A percentile compares a stretch with the other conserved stretches of the same genome.
These are phyloP conservation scores for Kryptopterus vitreolus DNA, from an alignment of 2,797 vertebrate species.

Conservation along the genomic window DNA sequence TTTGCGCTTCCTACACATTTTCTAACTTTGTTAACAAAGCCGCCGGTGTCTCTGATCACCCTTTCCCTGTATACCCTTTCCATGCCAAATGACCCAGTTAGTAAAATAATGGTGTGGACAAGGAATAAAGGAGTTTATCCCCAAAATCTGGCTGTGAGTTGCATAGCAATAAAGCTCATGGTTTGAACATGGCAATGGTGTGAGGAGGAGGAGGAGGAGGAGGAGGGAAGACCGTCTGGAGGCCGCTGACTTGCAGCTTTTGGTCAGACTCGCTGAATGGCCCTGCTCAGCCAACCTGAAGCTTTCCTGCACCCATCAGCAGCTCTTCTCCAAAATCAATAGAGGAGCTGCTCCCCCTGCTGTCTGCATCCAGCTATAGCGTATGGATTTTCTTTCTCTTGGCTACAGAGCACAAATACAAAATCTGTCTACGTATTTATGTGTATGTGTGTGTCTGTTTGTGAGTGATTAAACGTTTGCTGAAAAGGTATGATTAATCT, in stretches of 20 bases:
- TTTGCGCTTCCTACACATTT: background rate
- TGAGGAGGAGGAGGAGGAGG: too few relatives aligned
- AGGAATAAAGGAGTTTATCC: slow-evolving; percentile 37
- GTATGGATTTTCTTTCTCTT: slow-evolving; percentile 60
- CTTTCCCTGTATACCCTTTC: background rate
- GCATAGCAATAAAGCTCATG: slow-evolving; percentile 40
- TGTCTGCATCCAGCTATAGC: slow-evolving; percentile 82
- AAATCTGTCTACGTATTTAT: background rate
- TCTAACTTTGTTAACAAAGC: slow-evolving; percentile 3
- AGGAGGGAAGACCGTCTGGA: slow-evolving; percentile 34
- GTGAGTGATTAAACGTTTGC: background rate
- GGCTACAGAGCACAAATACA: slow-evolving; percentile 2
- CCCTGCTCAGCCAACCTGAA: slow-evolving; percentile 36
- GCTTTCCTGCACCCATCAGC: slow-evolving; percentile 39
- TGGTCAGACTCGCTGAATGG: slow-evolving; percentile 39
- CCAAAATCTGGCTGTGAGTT: slow-evolving; percentile 25
- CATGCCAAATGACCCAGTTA: slow-evolving; percentile 22
- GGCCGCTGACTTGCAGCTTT: slow-evolving; percentile 38
- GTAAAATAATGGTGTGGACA: background rate
- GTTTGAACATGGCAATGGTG: slow-evolving; percentile 34
- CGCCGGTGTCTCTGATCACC: background rate
- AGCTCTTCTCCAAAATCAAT: slow-evolving; percentile 64
- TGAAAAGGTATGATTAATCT: background rate
- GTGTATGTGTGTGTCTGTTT: background rate
- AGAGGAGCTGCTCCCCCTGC: slow-evolving; percentile 98